Percentiles rank a stretch among this genome's conserved stretches.
phyloP scores from a whole-genome alignment of 2,113 vertebrate species.

The Jacana jacana region DNA sequence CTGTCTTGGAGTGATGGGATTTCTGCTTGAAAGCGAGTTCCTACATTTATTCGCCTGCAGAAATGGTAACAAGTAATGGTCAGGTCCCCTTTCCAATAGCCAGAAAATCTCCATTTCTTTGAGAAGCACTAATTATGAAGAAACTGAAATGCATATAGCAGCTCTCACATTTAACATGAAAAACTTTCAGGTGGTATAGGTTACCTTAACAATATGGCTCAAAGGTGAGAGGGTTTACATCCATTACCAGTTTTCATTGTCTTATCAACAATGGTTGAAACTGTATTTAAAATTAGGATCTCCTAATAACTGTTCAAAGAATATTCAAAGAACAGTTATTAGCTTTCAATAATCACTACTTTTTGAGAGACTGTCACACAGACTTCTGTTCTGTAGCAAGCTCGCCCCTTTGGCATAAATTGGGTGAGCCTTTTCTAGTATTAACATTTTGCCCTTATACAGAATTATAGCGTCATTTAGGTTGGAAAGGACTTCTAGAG shows the following conservation, averaged over 20 bases:
- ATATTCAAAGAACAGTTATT: background rate
- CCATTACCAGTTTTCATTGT: background rate
- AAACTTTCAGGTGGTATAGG: background rate
- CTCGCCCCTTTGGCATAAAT: background rate
- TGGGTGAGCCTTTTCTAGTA: background rate
- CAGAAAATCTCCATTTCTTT: background rate
- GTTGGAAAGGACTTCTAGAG: background rate
- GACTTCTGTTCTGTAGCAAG: background rate
- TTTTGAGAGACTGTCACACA: background rate
- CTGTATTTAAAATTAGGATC: background rate
- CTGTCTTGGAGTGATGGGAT: constrained; percentile 86
- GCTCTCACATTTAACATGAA: background rate
- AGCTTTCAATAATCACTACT: background rate
- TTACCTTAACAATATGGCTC: background rate
- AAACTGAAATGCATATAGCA: background rate
- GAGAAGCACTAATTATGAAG: background rate
- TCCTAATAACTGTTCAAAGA: background rate
- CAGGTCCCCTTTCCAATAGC: background rate
- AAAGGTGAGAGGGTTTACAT: background rate
- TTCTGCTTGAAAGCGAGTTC: constrained; percentile 92
- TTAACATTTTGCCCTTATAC: background rate
- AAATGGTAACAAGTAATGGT: background rate
- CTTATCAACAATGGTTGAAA: background rate
- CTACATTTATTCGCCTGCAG: constrained; percentile 93
- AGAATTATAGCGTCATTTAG: background rate